These are phyloP conservation scores for Ichneumon xanthorius DNA, from an alignment of 2,888 invertebrate genomes.

Conservation along the genomic window DNA sequence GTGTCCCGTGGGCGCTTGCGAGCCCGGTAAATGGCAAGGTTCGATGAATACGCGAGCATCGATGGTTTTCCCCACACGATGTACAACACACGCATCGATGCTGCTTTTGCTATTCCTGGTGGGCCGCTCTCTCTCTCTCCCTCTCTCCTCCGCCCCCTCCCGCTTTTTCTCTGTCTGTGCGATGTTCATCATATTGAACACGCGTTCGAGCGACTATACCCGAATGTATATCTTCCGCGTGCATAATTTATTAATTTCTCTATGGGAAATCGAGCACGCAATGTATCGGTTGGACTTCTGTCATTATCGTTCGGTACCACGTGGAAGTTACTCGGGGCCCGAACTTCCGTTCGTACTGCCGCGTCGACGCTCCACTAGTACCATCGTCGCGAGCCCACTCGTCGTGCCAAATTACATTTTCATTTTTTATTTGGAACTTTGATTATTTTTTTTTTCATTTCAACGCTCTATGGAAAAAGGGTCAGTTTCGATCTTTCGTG, in stretches of 20 bases:
- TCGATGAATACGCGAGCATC: constrained; percentile 63
- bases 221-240: constrained; percentile 34
- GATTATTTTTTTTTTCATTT: not conserved
- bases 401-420: not conserved
- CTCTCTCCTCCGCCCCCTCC: not conserved
- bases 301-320: constrained; percentile 6
- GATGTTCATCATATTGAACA: constrained; percentile 51
- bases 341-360: not conserved
- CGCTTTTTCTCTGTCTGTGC: constrained; percentile 3
- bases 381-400: not conserved
- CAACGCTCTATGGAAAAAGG: too few relatives aligned
- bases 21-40: constrained; percentile 60
- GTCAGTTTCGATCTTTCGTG: too few relatives aligned
- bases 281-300: not conserved
- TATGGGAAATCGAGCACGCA: constrained; percentile 17
- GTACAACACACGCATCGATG: constrained; percentile 56
- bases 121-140: constrained; percentile 9
- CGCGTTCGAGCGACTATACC: constrained; percentile 36
- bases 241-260: constrained; percentile 61
- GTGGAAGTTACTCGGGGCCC: not conserved
- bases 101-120: constrained; percentile 19
- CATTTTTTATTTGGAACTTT: not conserved
- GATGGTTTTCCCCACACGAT: constrained; percentile 47
- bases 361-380: not conserved
- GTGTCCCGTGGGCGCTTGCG: constrained; percentile 26